Evolutionary conservation across 2,113 vertebrate genomes (phyloP), one percentile per base, ranked within the genome.

Genomic region (Herpetotheres cachinnans): DNA sequence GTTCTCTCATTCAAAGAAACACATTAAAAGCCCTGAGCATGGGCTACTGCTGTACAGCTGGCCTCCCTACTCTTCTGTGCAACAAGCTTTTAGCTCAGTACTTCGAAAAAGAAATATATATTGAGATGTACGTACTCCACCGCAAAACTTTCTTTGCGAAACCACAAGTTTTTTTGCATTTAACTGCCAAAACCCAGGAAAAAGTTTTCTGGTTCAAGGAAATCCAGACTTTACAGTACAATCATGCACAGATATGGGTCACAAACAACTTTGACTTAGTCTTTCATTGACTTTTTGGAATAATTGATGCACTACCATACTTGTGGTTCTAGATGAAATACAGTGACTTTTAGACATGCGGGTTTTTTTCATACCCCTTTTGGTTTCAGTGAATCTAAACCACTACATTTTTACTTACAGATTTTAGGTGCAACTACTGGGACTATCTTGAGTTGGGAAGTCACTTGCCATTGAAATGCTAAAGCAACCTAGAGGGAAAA

Each of bases 201-300:
- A 58, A 92, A 24, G 16, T 71, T 92, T 81, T 44, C 65, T 17
- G 10, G n/a, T 84, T 79, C 69, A 82, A 96, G 84, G 77, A 93
- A 95, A 84, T 89, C 61, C 73, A 96, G 90, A 87, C 30, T 91
- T 82, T 87, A 56, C 42, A 44, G 20, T 82, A 88, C 50, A 86
- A 86, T 70, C 40, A 76, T 66, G 89, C 86, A 91, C 30, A 77
- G 81, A 69, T 79, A 91, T 11, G 72, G 61, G 34, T 76, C 91
- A 85, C 56, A 85, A 87, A 65, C 47, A 93, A 44, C 21, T 88
- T 61, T 85, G 32, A 67, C 65, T 85, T 36, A 76, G 27, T 13
- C 76, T 74, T 78, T 92, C 44, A 49, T 49, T 89, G 81, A 27
- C 13, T 62, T 82, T 81, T 72, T 69, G 16, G 16, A 89, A 87